Evolutionary conservation across 1,140 invertebrate genomes (phyloP).

Genomic region (Thrips palmi): DNA sequence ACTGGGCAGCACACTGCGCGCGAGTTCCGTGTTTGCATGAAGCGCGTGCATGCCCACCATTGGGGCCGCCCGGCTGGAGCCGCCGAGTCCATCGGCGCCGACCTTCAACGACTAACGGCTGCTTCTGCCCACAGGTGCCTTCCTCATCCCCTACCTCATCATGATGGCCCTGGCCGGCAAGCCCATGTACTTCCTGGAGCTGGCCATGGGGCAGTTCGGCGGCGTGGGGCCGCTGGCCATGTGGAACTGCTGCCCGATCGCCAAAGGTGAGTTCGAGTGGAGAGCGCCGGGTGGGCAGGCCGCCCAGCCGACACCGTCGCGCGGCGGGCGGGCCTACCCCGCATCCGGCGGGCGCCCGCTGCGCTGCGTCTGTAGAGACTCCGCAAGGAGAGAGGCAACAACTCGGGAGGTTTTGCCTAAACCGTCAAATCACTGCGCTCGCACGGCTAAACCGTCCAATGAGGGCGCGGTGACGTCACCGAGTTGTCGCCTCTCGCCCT

Average conservation of each 20-base stretch:
- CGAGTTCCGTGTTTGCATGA: too few relatives aligned
- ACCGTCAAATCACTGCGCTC: too few relatives aligned
- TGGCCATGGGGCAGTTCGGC: constrained; percentile 41
- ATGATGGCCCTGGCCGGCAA: constrained; percentile 60
- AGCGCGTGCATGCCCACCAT: too few relatives aligned
- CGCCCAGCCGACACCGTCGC: neutral
- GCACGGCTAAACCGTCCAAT: neutral
- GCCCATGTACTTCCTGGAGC: constrained; percentile 53
- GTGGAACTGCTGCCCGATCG: constrained; percentile 27
- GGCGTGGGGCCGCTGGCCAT: constrained; percentile 27
- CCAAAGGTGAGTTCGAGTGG: constrained; percentile 23
- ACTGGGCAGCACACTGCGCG: too few relatives aligned
- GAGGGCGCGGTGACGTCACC: too few relatives aligned
- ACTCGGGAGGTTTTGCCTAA: too few relatives aligned
- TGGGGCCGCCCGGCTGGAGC: too few relatives aligned
- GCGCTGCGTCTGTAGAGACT: neutral
- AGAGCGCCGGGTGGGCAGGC: neutral
- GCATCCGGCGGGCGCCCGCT: too few relatives aligned
- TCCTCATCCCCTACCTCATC: constrained; percentile 59
- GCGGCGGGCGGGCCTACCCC: too few relatives aligned
- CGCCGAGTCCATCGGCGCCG: too few relatives aligned
- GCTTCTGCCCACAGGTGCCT: constrained; percentile 59
- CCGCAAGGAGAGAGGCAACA: neutral
- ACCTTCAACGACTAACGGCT: too few relatives aligned
- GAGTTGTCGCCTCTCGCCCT: too few relatives aligned